phyloP scores from a whole-genome alignment of 2,797 vertebrate species.

The Lepilemur septentrionalis region DNA sequence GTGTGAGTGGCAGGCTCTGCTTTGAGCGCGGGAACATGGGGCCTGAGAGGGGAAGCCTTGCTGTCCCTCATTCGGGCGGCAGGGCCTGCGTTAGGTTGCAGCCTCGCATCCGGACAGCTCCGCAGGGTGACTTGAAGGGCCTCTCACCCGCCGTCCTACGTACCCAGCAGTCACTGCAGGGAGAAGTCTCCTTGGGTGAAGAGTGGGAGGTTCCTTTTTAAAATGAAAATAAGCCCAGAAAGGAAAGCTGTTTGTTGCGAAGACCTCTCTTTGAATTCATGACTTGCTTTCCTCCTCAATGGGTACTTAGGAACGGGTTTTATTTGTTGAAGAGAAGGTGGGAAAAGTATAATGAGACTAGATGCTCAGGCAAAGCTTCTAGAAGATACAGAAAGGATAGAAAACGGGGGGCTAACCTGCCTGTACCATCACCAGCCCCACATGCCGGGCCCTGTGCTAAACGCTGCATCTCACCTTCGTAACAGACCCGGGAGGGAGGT shows the following conservation, averaged over 20 bases:
- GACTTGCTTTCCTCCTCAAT: neutral
- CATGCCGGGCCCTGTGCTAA: neutral
- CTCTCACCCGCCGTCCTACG: no score
- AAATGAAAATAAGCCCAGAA: neutral
- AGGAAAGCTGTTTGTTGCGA: neutral
- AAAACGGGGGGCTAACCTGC: neutral
- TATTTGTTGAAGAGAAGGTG: neutral
- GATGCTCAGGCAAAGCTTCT: neutral
- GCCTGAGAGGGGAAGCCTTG: no score
- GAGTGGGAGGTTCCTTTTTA: neutral
- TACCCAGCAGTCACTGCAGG: neutral
- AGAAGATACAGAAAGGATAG: neutral
- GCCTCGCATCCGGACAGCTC: neutral
- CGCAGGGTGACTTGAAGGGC: accelerated
- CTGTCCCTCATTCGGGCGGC: accelerated
- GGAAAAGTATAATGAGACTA: neutral
- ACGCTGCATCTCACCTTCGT: accelerated
- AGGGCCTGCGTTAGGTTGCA: neutral
- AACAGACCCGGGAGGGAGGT: neutral
- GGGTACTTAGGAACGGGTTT: neutral
- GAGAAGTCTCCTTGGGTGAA: neutral
- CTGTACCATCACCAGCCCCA: neutral
- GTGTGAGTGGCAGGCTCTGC: neutral
- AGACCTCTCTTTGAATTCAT: neutral
- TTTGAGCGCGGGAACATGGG: neutral